phyloP scores from a whole-genome alignment of 2,888 invertebrate genomes.

The Tetropium fuscum region DNA sequence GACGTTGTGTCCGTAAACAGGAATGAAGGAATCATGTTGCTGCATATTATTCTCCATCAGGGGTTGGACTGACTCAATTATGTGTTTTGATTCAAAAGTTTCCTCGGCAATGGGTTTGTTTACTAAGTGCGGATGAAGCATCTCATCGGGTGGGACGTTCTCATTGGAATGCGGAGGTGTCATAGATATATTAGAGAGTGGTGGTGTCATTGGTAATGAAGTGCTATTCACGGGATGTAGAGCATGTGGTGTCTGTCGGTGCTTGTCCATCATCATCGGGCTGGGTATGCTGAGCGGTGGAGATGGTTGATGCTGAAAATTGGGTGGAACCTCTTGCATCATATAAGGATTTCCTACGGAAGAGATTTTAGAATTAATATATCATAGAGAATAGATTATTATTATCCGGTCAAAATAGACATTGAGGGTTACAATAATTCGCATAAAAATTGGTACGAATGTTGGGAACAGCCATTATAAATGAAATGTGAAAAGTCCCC shows the following conservation, averaged over 20 bases:
- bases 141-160: slow-evolving; percentile 49
- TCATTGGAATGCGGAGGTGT: slow-evolving; percentile 50
- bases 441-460: too few species aligned
- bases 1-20: slow-evolving; percentile 44
- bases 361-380: too few species aligned
- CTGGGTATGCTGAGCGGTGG: slow-evolving; percentile 41
- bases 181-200: slow-evolving; percentile 39
- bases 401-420: not conserved
- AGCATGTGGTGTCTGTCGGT: slow-evolving; percentile 38
- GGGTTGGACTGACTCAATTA: slow-evolving; percentile 29
- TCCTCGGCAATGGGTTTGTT: slow-evolving; percentile 13
- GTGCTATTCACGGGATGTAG: slow-evolving; percentile 31
- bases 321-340: slow-evolving; percentile 40
- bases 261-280: slow-evolving; percentile 45
- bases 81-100: slow-evolving; percentile 28
- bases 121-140: slow-evolving; percentile 13
- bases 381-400: not conserved
- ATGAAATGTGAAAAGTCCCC: too few species aligned
- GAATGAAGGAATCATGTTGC: slow-evolving; percentile 37
- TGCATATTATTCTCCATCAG: slow-evolving; percentile 34
- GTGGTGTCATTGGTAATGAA: slow-evolving; percentile 42
- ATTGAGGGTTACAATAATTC: too few species aligned
- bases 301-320: slow-evolving; percentile 36
- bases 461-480: too few species aligned
- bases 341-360: slow-evolving; percentile 43